Evolutionary conservation across 1,140 invertebrate genomes (phyloP).

Genomic region (Trissolcus basalis): DNA sequence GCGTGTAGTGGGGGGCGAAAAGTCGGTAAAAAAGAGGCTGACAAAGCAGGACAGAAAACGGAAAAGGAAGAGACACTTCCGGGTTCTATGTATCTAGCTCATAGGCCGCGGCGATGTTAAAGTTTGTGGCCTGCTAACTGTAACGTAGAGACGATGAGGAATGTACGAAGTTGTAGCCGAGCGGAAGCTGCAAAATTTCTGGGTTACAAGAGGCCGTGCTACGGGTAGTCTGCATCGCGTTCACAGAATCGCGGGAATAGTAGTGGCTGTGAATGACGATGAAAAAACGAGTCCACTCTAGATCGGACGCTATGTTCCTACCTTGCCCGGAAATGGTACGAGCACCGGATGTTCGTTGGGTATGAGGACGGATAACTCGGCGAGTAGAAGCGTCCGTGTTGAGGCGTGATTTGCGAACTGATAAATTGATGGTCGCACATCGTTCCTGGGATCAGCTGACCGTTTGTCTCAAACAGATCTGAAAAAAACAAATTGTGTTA

Average conservation of each 20-base stretch:
- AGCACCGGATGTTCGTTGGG: slow-evolving; percentile 86
- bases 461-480: slow-evolving; percentile 86
- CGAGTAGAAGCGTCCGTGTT: slow-evolving; percentile 86
- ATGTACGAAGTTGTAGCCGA: slow-evolving; percentile 66
- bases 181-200: slow-evolving; percentile 69
- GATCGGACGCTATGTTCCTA: slow-evolving; percentile 68
- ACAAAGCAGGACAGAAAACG: slow-evolving; percentile 29
- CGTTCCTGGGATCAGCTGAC: slow-evolving; percentile 81
- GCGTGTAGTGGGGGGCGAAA: slow-evolving; percentile 1
- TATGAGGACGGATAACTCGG: slow-evolving; percentile 90
- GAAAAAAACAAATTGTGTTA: slow-evolving; percentile 65
- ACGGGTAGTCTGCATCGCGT: slow-evolving; percentile 44
- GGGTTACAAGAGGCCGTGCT: slow-evolving; percentile 60
- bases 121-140: slow-evolving; percentile 62
- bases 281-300: slow-evolving; percentile 38
- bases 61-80: slow-evolving; percentile 52
- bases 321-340: slow-evolving; percentile 85
- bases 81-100: slow-evolving; percentile 37
- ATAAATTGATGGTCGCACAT: slow-evolving; percentile 87
- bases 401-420: slow-evolving; percentile 80
- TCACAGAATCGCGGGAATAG: slow-evolving; percentile 24
- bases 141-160: slow-evolving; percentile 68
- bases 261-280: slow-evolving; percentile 19
- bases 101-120: slow-evolving; percentile 54
- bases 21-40: not conserved